These are phyloP conservation scores for Wiebesia pumilae DNA, from an alignment of 1,140 invertebrate species.

Conservation along the genomic window DNA sequence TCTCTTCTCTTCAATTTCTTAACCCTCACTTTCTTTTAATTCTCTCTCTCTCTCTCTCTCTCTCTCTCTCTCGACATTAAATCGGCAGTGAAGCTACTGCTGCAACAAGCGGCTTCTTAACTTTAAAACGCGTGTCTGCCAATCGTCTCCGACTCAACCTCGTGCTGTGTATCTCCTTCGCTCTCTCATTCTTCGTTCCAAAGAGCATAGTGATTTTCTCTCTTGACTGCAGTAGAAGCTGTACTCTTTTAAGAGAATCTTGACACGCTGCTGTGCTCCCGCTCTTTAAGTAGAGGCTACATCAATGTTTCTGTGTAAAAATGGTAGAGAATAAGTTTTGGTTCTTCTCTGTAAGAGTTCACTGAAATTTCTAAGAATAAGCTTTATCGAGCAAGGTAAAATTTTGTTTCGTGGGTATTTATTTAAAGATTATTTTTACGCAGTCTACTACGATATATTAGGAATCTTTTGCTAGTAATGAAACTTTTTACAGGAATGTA, in stretches of 20 bases:
- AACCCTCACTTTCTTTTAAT: background rate
- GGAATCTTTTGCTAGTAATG: too few species aligned
- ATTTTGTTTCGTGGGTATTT: background rate
- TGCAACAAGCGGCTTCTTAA: constrained; percentile 23
- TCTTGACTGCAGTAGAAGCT: background rate
- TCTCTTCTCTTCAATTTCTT: constrained; percentile 8
- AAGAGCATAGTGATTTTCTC: constrained; percentile 40
- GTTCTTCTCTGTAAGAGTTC: background rate
- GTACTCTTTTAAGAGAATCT: constrained; percentile 6
- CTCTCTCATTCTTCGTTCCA: background rate
- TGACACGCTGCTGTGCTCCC: constrained; percentile 2
- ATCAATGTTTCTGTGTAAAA: background rate
- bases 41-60: background rate
- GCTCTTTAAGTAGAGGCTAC: constrained; percentile 1
- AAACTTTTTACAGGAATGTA: too few species aligned
- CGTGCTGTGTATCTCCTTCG: background rate
- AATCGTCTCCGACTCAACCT: background rate
- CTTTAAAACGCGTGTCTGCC: constrained; percentile 12
- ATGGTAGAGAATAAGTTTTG: background rate
- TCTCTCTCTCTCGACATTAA: background rate
- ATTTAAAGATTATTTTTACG: too few species aligned
- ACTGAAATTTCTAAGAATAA: background rate
- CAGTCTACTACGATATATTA: too few species aligned
- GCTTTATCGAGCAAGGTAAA: background rate
- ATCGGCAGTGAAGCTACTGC: constrained; percentile 14